Evolutionary conservation across 2,797 vertebrate genomes (phyloP), one percentile per base, ranked within the genome.

Genomic region (Pangasius djambal): DNA sequence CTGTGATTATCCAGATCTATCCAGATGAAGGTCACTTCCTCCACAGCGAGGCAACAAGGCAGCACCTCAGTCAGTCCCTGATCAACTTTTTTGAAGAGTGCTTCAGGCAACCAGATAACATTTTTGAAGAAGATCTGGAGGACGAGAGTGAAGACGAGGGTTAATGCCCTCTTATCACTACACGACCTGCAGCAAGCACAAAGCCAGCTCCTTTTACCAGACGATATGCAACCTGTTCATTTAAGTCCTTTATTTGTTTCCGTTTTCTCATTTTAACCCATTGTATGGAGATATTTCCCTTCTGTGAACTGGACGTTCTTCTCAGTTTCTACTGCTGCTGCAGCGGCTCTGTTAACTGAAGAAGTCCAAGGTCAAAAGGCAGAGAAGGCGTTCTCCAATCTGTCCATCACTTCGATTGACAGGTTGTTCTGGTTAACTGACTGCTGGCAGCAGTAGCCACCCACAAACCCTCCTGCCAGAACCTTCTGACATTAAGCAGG

Each of bases 21-120:
- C 99, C 99, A 0, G 99, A 99, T 0, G 97, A 99, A 93, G 96
- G 97, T 92, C 99, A 99, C 95, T 98, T 98, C 94, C 95, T 99
- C 34, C 96, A 94, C 94, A 97, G 94, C 0, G 91, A 96, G 31
- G 93, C 90, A 0, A 94, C 97, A 0, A 90, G 96, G 91, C 97
- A 98, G 93, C 98, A 99, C 93, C 96, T 99, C 89, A 97, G 97
- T 93, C 97, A 97, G 57, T 97, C 99, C 59, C 92, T 99, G 79
- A 95, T 98, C 89, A 97, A 97, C 96, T 99, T 98, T 96, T 99
- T 99, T 2, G 97, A 96, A 92, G 97, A 98, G 0, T 99, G 99
- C 93, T 99, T 99, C 96, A 94, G 97, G 93, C 95, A 97, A 92
- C 97, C 97, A 22, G 98, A 99, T 87, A 95, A 94, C 87, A 90